Conservation (phyloP, 1,140 invertebrate genomes). For the Drosophila varians region DNA sequence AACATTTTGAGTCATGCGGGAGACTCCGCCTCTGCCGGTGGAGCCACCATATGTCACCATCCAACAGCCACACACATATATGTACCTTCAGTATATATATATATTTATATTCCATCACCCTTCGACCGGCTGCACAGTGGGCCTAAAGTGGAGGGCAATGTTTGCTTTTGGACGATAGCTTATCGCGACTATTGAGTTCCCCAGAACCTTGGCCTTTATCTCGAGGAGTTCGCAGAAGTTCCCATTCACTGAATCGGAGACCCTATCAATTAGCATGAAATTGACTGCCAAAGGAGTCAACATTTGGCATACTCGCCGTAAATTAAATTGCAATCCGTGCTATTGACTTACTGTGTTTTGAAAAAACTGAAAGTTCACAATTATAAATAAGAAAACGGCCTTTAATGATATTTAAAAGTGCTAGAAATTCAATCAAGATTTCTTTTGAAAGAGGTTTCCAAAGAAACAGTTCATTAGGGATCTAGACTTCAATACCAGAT, state of each 20-base stretch:
- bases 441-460: not conserved
- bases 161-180: constrained; percentile 20
- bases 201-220: constrained; percentile 18
- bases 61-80: not conserved
- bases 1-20: constrained; percentile 52
- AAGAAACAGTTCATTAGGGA: not conserved
- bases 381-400: not conserved
- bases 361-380: constrained; percentile 7
- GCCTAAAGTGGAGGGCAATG: constrained; percentile 1
- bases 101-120: constrained; percentile 5
- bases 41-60: constrained; percentile 36
- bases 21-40: constrained; percentile 3
- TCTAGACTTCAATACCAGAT: no score
- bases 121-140: constrained; percentile 27
- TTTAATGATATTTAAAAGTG: not conserved
- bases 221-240: constrained; percentile 18
- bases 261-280: constrained; percentile 29
- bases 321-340: not conserved
- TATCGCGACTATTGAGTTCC: constrained; percentile 16
- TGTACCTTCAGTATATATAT: no score
- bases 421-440: not conserved
- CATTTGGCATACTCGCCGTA: not conserved
- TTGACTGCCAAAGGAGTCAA: not conserved
- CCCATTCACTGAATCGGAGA: constrained; percentile 24
- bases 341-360: not conserved